These are phyloP conservation scores for Horisme vitalbata DNA, from an alignment of 2,888 invertebrate genomes.

Conservation along the genomic window DNA sequence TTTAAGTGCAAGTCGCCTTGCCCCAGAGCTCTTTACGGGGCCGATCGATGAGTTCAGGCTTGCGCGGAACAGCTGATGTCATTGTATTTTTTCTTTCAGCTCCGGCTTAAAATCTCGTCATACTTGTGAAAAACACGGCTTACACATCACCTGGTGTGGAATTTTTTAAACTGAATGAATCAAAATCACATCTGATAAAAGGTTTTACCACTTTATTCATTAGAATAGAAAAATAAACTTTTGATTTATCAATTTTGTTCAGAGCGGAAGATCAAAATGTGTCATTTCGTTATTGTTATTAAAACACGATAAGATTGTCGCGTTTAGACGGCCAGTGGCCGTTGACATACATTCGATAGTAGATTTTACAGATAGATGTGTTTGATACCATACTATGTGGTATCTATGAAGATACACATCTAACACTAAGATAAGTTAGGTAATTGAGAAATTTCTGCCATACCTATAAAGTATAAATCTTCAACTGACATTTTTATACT, in stretches of 20 bases:
- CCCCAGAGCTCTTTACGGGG: conserved; percentile 16
- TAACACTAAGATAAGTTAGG: neutral
- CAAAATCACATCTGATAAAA: too few species aligned
- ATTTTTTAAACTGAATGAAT: neutral
- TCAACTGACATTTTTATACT: too few species aligned
- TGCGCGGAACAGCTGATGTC: conserved; percentile 25
- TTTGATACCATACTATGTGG: neutral
- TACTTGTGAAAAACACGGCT: too few species aligned
- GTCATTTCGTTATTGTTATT: conserved; percentile 34
- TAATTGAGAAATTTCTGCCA: too few species aligned
- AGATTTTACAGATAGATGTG: conserved; percentile 21
- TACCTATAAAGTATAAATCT: too few species aligned
- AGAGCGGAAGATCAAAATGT: conserved; percentile 35
- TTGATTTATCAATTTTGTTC: conserved; percentile 24
- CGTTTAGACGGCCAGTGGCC: conserved; percentile 28
- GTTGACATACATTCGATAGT: conserved; percentile 30
- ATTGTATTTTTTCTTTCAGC: conserved; percentile 5
- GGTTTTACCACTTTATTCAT: too few species aligned
- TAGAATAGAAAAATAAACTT: neutral
- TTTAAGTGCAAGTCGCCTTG: conserved; percentile 19
- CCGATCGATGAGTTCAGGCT: conserved; percentile 26
- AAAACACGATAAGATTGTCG: conserved; percentile 35
- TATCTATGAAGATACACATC: neutral
- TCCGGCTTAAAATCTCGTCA: neutral
- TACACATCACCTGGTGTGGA: conserved; percentile 3